Evolutionary conservation across 2,888 invertebrate species (phyloP).

Genomic region (Drosophila bunnanda): DNA sequence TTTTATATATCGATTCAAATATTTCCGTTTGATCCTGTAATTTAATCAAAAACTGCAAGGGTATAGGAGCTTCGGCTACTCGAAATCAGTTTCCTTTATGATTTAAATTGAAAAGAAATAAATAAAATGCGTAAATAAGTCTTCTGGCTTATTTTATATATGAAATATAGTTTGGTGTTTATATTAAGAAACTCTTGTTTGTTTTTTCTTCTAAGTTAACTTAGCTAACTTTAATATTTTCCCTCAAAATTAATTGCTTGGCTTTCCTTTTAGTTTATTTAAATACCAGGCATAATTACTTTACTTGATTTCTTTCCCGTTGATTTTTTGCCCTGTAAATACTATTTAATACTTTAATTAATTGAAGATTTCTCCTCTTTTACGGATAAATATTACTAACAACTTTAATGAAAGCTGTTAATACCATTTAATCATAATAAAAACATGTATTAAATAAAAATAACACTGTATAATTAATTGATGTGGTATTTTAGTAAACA

Average conservation of each 20-base stretch:
- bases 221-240: neutral
- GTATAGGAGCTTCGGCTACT: too few relatives aligned
- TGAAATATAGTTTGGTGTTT: too few relatives aligned
- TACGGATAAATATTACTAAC: neutral
- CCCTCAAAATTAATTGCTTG: too few relatives aligned
- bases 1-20: too few relatives aligned
- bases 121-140: too few relatives aligned
- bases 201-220: neutral
- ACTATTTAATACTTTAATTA: neutral
- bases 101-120: too few relatives aligned
- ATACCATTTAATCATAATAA: conserved; percentile 1
- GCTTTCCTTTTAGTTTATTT: neutral
- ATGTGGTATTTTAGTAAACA: conserved; percentile 8
- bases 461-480: neutral
- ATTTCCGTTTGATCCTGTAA: too few relatives aligned
- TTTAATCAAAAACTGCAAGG: too few relatives aligned
- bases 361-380: neutral
- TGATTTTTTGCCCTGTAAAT: neutral
- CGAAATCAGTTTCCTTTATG: too few relatives aligned
- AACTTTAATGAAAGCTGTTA: neutral
- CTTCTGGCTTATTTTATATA: too few relatives aligned
- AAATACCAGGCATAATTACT: neutral
- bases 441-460: neutral
- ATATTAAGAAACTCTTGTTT: neutral
- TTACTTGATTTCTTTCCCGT: neutral